Evolutionary conservation across 1,140 invertebrate genomes (phyloP), one percentile per base, ranked within the genome.

Genomic region (Tetragonula clypearis): DNA sequence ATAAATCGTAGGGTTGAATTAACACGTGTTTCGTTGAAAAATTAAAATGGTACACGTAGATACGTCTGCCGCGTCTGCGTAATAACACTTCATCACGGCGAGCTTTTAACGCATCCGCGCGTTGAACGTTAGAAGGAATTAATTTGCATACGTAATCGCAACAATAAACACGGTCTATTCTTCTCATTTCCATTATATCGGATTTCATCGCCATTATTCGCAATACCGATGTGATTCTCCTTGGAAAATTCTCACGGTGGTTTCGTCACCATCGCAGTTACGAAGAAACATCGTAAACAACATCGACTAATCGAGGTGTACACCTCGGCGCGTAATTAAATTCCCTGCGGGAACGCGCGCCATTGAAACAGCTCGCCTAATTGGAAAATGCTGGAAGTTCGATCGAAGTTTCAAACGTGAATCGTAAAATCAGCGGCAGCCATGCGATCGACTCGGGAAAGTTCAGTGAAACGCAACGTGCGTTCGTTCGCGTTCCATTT

Each of bases 401-500:
- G 35, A 71, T 14, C 19, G 41, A 14, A 41, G 21, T 41, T 71
- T 14, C 41, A 12, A 5, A 41, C 17, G 11, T n/a, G 62, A 26
- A 30, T 19, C n/a, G 41, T 3, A 21, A 23, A 15, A 26, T 23
- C 65, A 6, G 15, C 14, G 6, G 65, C 41, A 49, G 15, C 11
- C 8, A 8, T 41, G 55, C 26, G 26, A 58, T 75, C 74, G 56
- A 14, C 21, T 8, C 41, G 41, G 23, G 41, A 53, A 79, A 55
- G 41, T 69, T 55, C 65, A 23, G 53, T 14, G 30, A 79, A 66
- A 79, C 56, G 76, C 65, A 19, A 41, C 17, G 30, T 53, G 53
- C 21, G 30, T 62, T 73, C 58, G 17, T 74, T 73, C 58, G 17
- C 30, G 41, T 26, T 69, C 66, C 75, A 26, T 60, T 71, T 79